These are phyloP conservation scores for Mirza zaza DNA, from an alignment of 2,113 vertebrate species.

Conservation along the genomic window DNA sequence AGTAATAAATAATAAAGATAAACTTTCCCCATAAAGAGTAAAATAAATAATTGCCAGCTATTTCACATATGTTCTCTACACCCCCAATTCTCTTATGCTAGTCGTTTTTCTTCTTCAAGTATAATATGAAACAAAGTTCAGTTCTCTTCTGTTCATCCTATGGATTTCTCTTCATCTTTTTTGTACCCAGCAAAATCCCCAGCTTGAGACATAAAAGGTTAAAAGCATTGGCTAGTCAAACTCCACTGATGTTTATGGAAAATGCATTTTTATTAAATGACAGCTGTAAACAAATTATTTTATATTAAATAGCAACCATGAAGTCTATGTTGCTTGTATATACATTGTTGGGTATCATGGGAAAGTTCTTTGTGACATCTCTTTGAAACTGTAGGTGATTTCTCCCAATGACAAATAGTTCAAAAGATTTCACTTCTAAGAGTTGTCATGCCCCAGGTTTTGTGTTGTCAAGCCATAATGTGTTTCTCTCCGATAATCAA, in stretches of 20 bases:
- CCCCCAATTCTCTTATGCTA: not conserved
- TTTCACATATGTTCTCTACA: not conserved
- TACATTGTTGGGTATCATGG: not conserved
- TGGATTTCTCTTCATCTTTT: not conserved
- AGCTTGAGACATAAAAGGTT: conserved; percentile 12
- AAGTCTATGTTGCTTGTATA: not conserved
- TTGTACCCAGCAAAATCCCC: not conserved
- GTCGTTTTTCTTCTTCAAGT: not conserved
- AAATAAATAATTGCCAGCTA: not conserved
- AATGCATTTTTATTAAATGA: not conserved
- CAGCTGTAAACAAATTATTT: not conserved
- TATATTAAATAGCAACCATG: not conserved
- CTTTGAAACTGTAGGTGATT: not conserved
- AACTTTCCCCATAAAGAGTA: not conserved
- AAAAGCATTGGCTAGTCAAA: not conserved
- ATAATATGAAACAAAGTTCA: not conserved
- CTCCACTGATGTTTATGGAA: not conserved
- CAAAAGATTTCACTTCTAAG: conserved; percentile 31
- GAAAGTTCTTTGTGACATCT: not conserved
- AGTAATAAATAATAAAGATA: not conserved
- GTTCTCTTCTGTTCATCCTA: not conserved
- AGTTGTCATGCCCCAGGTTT: not conserved
- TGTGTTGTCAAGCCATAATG: not conserved
- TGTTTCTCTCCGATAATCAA: not conserved
- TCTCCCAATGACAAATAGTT: not conserved